Evolutionary conservation across 2,888 invertebrate genomes (phyloP).

Genomic region (Amiota minor): DNA sequence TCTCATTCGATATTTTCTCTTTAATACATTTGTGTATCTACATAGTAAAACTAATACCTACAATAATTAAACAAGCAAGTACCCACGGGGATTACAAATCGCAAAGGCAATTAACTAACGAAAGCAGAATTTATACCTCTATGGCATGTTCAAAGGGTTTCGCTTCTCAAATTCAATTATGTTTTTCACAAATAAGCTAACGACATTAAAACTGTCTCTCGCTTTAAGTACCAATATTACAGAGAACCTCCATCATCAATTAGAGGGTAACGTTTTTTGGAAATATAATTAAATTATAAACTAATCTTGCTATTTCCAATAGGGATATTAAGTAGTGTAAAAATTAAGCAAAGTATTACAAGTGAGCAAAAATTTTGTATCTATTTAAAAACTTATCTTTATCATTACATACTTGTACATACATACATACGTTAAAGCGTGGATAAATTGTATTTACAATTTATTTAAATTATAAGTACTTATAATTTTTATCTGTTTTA

Average conservation of each 20-base stretch:
- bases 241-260: not conserved
- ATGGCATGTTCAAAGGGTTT: not conserved
- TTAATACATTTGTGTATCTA: not conserved
- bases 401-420: too few relatives aligned
- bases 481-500: too few relatives aligned
- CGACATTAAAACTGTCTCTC: constrained; percentile 54
- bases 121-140: not conserved
- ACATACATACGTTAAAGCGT: too few relatives aligned
- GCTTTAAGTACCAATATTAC: constrained; percentile 19
- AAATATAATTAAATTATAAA: not conserved
- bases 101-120: constrained; percentile 14
- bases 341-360: too few relatives aligned
- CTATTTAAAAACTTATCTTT: too few relatives aligned
- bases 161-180: constrained; percentile 53
- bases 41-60: constrained; percentile 14
- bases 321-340: too few relatives aligned
- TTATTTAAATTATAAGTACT: too few relatives aligned
- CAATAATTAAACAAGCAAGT: constrained; percentile 44
- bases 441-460: too few relatives aligned
- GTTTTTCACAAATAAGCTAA: constrained; percentile 61
- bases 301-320: too few relatives aligned
- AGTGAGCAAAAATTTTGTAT: too few relatives aligned
- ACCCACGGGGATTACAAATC: constrained; percentile 53
- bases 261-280: not conserved
- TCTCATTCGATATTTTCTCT: constrained; percentile 15